phyloP scores from a whole-genome alignment of 2,888 invertebrate species.

The Papilio protenor region DNA sequence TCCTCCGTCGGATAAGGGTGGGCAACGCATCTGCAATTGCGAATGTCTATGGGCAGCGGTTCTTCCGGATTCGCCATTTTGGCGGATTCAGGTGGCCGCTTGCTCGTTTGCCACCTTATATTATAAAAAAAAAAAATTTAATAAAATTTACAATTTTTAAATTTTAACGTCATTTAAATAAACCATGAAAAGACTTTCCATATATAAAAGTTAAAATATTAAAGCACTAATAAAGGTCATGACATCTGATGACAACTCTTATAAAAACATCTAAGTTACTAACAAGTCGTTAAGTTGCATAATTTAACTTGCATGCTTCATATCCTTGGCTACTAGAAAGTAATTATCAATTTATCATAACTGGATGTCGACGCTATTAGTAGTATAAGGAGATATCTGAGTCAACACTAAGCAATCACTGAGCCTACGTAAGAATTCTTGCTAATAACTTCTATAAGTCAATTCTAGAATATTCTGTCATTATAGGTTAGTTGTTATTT shows the following conservation, averaged over 20 bases:
- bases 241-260: neutral
- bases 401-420: conserved; percentile 18
- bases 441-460: neutral
- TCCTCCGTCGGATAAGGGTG: too few species aligned
- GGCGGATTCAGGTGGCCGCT: too few species aligned
- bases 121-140: too few species aligned
- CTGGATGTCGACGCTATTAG: conserved; percentile 11
- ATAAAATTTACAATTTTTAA: too few species aligned
- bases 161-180: too few species aligned
- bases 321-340: neutral
- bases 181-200: too few species aligned
- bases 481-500: neutral
- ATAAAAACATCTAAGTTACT: neutral
- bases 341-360: conserved; percentile 9
- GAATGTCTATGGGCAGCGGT: too few species aligned
- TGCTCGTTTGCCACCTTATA: too few species aligned
- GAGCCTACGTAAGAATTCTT: conserved; percentile 28
- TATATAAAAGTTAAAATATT: too few species aligned
- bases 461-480: conserved; percentile 10
- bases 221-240: too few species aligned
- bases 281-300: neutral
- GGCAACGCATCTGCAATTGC: too few species aligned
- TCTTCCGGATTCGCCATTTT: too few species aligned
- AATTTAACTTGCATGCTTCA: neutral
- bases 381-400: conserved; percentile 18